These are phyloP conservation scores for Cremastobaeus sp. DNA, from an alignment of 2,888 invertebrate species.

Conservation along the genomic window DNA sequence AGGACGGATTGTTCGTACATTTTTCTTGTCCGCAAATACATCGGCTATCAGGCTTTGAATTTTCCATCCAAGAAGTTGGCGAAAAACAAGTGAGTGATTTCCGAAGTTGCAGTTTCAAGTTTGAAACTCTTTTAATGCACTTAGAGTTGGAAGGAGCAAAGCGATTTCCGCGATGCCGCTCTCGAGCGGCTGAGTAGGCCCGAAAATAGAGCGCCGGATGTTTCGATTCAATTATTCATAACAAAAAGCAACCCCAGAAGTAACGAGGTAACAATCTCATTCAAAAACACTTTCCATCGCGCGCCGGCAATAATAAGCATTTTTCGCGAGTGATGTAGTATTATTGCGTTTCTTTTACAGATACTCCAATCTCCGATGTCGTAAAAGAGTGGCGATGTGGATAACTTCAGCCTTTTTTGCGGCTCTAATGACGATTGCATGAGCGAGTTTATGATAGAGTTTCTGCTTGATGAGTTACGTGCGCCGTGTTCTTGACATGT, in stretches of 20 bases:
- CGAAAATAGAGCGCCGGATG: conserved; percentile 25
- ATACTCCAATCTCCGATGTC: no score
- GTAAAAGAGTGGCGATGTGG: neutral
- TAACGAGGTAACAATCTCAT: conserved; percentile 33
- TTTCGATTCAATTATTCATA: conserved; percentile 40
- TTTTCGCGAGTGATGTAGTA: no score
- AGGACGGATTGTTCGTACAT: conserved; percentile 21
- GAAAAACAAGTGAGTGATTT: conserved; percentile 35
- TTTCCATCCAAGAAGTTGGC: conserved; percentile 7
- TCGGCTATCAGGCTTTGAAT: conserved; percentile 15
- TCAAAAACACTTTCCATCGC: no score
- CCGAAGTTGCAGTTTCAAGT: conserved; percentile 39
- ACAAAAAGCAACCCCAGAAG: conserved; percentile 29
- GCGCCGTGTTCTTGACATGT: conserved; percentile 45
- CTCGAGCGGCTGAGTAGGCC: conserved; percentile 25
- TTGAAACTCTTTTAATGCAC: conserved; percentile 34
- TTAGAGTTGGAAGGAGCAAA: conserved; percentile 36
- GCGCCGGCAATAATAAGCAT: no score
- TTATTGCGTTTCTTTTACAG: no score
- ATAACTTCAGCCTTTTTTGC: conserved; percentile 9
- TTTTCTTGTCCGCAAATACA: conserved; percentile 10
- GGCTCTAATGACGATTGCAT: conserved; percentile 17
- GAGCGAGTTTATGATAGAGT: conserved; percentile 28
- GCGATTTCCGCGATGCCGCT: conserved; percentile 29
- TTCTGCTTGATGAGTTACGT: conserved; percentile 52